Percentiles rank a stretch among this genome's conserved stretches.
These are phyloP conservation scores for Metaphire vulgaris DNA, from an alignment of 1,140 invertebrate genomes.

Conservation along the genomic window DNA sequence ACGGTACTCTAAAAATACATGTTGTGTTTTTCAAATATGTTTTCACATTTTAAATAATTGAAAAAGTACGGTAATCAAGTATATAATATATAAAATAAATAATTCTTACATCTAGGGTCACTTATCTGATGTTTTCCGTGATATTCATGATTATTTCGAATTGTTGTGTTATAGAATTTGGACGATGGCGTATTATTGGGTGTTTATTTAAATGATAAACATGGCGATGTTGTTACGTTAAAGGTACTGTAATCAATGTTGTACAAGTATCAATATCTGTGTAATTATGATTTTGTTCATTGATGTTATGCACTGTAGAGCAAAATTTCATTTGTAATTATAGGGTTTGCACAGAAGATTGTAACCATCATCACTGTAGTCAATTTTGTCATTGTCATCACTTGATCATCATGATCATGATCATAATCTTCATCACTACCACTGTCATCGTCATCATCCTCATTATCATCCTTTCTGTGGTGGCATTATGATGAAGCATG, in stretches of 20 bases:
- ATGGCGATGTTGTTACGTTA: constrained; percentile 32
- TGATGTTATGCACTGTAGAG: background rate
- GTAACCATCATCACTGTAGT: background rate
- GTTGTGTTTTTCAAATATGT: background rate
- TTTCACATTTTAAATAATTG: background rate
- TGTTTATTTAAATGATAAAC: constrained; percentile 31
- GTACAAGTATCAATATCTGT: background rate
- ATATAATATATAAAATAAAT: background rate
- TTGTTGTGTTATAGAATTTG: constrained; percentile 4
- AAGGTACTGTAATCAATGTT: constrained; percentile 31
- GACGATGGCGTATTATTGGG: constrained; percentile 33
- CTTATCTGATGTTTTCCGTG: background rate
- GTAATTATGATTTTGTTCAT: background rate
- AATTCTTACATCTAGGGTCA: background rate
- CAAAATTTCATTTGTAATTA: background rate
- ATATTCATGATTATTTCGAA: background rate
- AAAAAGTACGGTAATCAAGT: background rate
- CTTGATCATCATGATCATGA: background rate
- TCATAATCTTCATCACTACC: background rate
- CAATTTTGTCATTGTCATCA: background rate
- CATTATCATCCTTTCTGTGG: background rate
- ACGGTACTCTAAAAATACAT: background rate
- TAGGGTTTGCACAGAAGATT: background rate
- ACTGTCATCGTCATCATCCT: background rate
- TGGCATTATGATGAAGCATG: background rate